These are phyloP conservation scores for Corydoras sp. DNA, from an alignment of 2,113 vertebrate genomes.

Conservation along the genomic window DNA sequence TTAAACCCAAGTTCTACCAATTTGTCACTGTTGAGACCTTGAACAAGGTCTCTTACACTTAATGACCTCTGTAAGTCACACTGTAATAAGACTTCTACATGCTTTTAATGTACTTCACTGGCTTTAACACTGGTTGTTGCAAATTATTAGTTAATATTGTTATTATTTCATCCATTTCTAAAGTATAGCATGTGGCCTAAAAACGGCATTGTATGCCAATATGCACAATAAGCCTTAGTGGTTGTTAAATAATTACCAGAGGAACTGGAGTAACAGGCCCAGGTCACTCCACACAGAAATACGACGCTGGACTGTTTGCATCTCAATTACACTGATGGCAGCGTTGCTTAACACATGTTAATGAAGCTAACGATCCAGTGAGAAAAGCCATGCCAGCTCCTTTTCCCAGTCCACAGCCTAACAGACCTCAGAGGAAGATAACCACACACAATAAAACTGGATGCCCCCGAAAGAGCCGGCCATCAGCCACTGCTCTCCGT, in stretches of 20 bases:
- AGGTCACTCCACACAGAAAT: slow-evolving; percentile 36
- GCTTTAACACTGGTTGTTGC: no score
- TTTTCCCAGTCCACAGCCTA: slow-evolving; percentile 23
- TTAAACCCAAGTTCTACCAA: no score
- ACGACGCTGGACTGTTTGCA: slow-evolving; percentile 62
- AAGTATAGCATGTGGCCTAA: no score
- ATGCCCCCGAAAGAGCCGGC: slow-evolving; percentile 38
- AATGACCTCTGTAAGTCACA: no score
- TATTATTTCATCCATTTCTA: no score
- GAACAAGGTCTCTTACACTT: no score
- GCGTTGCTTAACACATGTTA: slow-evolving; percentile 68
- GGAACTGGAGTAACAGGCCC: slow-evolving; percentile 8
- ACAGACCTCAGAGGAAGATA: slow-evolving; percentile 34
- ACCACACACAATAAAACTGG: slow-evolving; percentile 42
- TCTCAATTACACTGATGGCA: slow-evolving; percentile 61
- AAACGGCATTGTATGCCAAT: no score
- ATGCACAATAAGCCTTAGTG: not conserved
- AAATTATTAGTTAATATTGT: no score
- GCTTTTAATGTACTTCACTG: no score
- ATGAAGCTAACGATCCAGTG: slow-evolving; percentile 57
- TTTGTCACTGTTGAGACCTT: no score
- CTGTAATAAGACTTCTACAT: no score
- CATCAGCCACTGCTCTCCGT: slow-evolving; percentile 6
- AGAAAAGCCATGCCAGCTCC: slow-evolving; percentile 54
- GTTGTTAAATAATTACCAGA: slow-evolving; percentile 2